Base-by-base conservation (phyloP, 2,888 invertebrate species). In the Drosophila eohydei region DNA sequence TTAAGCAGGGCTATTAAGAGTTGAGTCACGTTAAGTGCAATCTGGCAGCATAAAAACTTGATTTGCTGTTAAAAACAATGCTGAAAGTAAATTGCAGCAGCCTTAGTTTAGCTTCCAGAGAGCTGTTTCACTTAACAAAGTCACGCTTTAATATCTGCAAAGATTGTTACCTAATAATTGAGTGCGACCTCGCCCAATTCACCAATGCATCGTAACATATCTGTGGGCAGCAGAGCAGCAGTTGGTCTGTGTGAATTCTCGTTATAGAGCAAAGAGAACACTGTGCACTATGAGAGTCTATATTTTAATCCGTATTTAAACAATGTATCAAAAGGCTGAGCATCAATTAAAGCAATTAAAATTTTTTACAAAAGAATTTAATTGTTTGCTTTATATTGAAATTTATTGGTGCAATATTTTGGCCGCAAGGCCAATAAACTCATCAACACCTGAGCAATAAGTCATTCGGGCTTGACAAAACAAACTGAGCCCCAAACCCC, bases 21-120 rank as follows among this genome's bases (percentile, higher is more conserved):
- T 80, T 74, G 71, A 82, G 89, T 90, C 84, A 84, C 84, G 84
- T 84, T 77, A 30, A 32, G 14, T 46, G 28, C 82, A 89, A 89
- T 88, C 90, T 85, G 68, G 88, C 69, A 50, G 46, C 46, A 5
- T 8, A 79, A 84, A 88, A 88, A 82, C 85, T 83, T 90, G 86
- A 90, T 83, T 84, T 84, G 86, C 80, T 84, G 90, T 82, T 80
- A 73, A 82, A 44, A 28, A 28, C 40, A 21, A 51, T 60, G 69
- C 44, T 7, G 28, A 14, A 14, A 46, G 28, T 28, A 28, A 8
- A 28, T 46, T 21, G 21, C 21, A 21, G 21, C 21, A 21, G 21
- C 21, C 9, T 30, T 2, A n/a, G 30, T 48, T 48, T 9, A 28
- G 46, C 44, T 12, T 12, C 21, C 21, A 21, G 21, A 46, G 46